phyloP scores from a whole-genome alignment of 1,140 invertebrate species.

The Charaxes varanes region DNA sequence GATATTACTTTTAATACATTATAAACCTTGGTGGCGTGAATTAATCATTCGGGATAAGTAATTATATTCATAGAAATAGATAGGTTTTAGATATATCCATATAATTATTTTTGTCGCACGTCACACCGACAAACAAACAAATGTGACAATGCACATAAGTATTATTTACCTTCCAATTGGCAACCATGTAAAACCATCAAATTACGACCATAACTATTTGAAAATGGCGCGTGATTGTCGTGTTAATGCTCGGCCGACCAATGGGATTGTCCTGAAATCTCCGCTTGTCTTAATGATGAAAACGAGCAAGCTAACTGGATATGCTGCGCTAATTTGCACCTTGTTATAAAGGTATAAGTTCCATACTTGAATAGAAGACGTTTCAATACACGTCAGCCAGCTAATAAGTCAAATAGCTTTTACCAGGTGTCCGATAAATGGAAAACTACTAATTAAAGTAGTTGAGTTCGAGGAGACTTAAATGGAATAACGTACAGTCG shows the following conservation, averaged over 20 bases:
- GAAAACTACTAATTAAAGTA: conserved; percentile 70
- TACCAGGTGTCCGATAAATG: conserved; percentile 63
- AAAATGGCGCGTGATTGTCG: conserved; percentile 59
- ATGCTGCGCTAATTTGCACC: conserved; percentile 13
- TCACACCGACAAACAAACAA: too few species aligned
- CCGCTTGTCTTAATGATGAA: conserved; percentile 41
- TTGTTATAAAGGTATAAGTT: conserved; percentile 32
- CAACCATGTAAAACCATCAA: conserved; percentile 58
- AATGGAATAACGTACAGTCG: conserved; percentile 51
- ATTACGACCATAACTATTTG: conserved; percentile 61
- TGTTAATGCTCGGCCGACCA: conserved; percentile 54
- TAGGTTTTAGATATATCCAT: too few species aligned
- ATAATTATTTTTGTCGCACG: too few species aligned
- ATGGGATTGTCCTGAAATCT: conserved; percentile 52
- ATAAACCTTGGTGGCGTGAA: too few species aligned
- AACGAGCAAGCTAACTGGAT: conserved; percentile 25
- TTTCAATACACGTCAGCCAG: conserved; percentile 32
- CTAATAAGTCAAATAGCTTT: conserved; percentile 62
- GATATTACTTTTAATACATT: too few species aligned
- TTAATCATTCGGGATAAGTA: too few species aligned
- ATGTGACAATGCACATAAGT: conserved; percentile 8
- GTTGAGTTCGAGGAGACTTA: conserved; percentile 44
- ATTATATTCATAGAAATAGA: too few species aligned
- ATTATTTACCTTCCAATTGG: conserved; percentile 35
- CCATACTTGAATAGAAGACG: conserved; percentile 26